A percentile compares a stretch with the other conserved stretches of the same genome.
phyloP scores from a whole-genome alignment of 2,113 vertebrate genomes.

The Ramphastos sulfuratus region DNA sequence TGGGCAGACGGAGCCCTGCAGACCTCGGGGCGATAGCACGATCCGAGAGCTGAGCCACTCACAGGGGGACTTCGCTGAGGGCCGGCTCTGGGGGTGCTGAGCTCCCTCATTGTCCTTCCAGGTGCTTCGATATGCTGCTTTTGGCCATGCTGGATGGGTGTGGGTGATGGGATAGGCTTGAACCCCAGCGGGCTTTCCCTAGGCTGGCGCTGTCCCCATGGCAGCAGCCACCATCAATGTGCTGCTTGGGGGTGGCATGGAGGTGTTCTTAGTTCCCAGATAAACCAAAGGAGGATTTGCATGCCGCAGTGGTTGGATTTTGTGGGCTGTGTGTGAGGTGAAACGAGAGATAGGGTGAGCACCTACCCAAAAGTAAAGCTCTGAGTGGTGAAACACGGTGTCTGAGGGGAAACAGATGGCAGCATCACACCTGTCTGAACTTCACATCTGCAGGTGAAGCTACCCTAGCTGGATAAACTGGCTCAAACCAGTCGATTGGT shows the following conservation, averaged over 20 bases:
- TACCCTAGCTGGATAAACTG: not conserved
- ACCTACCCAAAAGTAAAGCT: not conserved
- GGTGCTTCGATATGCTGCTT: fast-evolving
- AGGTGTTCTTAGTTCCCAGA: not conserved
- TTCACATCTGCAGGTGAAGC: not conserved
- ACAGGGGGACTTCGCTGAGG: not conserved
- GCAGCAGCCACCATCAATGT: fast-evolving
- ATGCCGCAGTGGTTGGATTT: not conserved
- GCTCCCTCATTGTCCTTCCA: fast-evolving
- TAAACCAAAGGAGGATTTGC: fast-evolving
- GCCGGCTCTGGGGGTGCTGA: not conserved
- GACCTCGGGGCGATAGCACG: no score
- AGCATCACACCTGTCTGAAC: not conserved
- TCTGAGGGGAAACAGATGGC: not conserved
- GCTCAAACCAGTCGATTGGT: fast-evolving
- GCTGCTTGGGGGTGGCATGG: not conserved
- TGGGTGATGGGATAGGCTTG: not conserved
- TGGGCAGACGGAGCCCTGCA: not conserved
- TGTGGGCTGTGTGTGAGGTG: not conserved
- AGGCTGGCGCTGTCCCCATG: not conserved
- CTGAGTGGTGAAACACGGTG: not conserved
- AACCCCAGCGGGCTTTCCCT: no score
- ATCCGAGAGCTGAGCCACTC: not conserved
- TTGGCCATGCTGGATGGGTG: fast-evolving
- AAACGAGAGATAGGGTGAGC: not conserved